Conservation (phyloP, 2,113 vertebrate genomes). For the Sebastes fasciatus region DNA sequence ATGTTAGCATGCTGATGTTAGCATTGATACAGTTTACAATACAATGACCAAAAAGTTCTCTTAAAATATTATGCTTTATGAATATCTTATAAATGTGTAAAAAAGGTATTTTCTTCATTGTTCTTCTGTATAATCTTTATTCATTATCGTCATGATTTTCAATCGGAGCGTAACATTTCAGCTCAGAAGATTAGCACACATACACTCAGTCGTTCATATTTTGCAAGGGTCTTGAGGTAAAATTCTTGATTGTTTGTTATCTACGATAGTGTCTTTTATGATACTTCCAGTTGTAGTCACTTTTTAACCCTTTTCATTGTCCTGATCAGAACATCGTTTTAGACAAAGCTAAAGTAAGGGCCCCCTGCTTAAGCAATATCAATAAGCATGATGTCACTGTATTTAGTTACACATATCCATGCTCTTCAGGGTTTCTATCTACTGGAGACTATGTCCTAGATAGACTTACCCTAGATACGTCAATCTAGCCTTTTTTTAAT, state of each 20-base stretch:
- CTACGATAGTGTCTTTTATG: background rate
- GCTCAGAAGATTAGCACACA: background rate
- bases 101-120: background rate
- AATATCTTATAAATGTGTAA: background rate
- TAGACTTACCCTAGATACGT: slow-evolving; percentile 42
- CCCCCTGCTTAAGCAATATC: background rate
- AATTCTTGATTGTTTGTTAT: background rate
- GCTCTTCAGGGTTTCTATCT: slow-evolving; percentile 18
- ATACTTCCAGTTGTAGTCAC: too few relatives aligned
- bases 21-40: background rate
- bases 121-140: background rate
- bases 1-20: background rate
- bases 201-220: background rate
- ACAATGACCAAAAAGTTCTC: background rate
- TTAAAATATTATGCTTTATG: background rate
- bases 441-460: slow-evolving; percentile 15
- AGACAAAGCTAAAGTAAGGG: background rate
- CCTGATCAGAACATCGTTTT: background rate
- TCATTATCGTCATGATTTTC: background rate
- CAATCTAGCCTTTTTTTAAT: slow-evolving; percentile 24
- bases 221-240: background rate
- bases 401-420: slow-evolving; percentile 41
- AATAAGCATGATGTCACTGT: slow-evolving; percentile 37
- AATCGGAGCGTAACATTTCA: background rate
- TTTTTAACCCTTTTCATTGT: too few relatives aligned